These are phyloP conservation scores for Merops nubicus DNA, from an alignment of 2,113 vertebrate genomes.

Conservation along the genomic window DNA sequence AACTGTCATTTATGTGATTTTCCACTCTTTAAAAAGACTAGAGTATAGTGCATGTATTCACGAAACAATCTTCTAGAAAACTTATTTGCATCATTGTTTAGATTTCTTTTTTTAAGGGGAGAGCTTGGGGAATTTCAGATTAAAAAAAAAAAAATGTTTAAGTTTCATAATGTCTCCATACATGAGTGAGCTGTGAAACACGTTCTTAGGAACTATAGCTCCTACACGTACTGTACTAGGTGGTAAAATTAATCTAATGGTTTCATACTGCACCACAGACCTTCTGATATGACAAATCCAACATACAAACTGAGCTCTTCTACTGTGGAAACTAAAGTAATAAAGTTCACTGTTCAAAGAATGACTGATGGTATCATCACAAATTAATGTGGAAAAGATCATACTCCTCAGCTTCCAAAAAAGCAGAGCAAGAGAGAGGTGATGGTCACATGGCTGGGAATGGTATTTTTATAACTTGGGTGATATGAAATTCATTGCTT, in stretches of 20 bases:
- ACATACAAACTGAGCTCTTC: not conserved
- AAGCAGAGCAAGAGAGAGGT: not conserved
- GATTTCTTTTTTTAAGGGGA: conserved; percentile 46
- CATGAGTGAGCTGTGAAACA: conserved; percentile 38
- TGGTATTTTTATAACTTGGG: conserved; percentile 9
- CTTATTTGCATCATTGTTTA: conserved; percentile 67
- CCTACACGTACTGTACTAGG: not conserved
- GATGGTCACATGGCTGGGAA: not conserved
- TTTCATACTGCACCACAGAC: not conserved
- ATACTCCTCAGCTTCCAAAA: conserved; percentile 8
- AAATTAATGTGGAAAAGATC: conserved; percentile 11
- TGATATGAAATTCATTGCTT: conserved; percentile 36
- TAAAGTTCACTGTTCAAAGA: not conserved
- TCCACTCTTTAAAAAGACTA: conserved; percentile 75
- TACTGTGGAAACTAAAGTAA: not conserved
- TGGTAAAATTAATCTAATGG: not conserved
- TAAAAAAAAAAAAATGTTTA: conserved; percentile 63
- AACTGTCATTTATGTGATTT: conserved; percentile 80
- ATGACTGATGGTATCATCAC: conserved; percentile 2
- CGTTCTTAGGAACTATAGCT: not conserved
- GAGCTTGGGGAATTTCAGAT: conserved; percentile 69
- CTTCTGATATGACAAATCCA: conserved; percentile 7
- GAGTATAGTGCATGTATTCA: conserved; percentile 66
- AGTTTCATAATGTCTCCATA: conserved; percentile 61
- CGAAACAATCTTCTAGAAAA: conserved; percentile 74